Percentiles rank a stretch among this genome's conserved stretches.
Evolutionary conservation across 2,113 vertebrate species (phyloP).

Genomic region (Laticauda colubrina): DNA sequence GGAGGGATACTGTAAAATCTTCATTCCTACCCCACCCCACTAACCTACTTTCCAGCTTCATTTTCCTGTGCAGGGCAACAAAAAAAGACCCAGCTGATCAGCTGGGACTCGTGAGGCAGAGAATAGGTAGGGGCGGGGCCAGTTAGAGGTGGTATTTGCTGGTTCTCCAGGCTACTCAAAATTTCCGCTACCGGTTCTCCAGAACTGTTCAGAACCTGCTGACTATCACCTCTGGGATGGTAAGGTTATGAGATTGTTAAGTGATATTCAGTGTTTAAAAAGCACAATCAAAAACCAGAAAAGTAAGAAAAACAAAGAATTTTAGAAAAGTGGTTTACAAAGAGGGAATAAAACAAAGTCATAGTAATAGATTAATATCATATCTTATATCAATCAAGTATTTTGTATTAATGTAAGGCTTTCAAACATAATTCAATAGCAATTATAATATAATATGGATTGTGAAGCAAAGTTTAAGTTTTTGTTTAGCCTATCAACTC

Average conservation of each 20-base stretch:
- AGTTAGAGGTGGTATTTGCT: no score
- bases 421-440: neutral
- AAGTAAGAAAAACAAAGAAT: neutral
- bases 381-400: neutral
- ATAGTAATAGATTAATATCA: neutral
- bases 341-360: neutral
- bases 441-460: neutral
- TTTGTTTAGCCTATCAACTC: neutral
- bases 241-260: neutral
- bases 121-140: no score
- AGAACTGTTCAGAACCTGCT: no score
- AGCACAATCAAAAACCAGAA: neutral
- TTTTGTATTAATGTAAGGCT: neutral
- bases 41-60: no score
- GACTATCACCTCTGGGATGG: neutral
- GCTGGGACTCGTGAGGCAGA: no score
- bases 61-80: no score
- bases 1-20: no score
- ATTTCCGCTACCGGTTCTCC: no score
- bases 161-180: no score
- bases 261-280: neutral
- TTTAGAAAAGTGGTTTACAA: neutral
- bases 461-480: neutral
- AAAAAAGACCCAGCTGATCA: no score
- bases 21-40: no score